Evolutionary conservation across 2,888 invertebrate species (phyloP), one percentile per base, ranked within the genome.

Genomic region (Corbicula japonica): DNA sequence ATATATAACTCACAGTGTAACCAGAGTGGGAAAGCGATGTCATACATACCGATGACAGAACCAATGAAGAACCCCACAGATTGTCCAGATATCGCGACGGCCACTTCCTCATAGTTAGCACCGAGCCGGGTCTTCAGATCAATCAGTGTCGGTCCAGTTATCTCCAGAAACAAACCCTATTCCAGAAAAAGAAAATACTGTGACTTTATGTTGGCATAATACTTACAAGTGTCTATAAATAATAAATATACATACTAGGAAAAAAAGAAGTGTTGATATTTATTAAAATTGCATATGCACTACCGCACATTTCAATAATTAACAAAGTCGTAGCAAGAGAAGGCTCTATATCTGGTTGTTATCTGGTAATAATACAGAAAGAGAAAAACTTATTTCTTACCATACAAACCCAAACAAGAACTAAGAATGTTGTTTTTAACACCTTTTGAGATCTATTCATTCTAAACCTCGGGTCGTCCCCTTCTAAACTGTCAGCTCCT

Each of bases 121-220:
- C 79, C 56, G 0, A 85, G 72, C 18, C 83, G 75, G 21, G 85
- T 74, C 77, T 80, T 86, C 28, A 89, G 70, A 71, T 89, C 88
- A 30, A 84, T 86, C 23, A 88, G 76, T 8, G 88, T 88, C 3
- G 89, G 89, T 2, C 88, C 88, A 0, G 84, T 80, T 1, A 88
- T 82, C 71, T 88, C 88, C 54, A 80, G 32, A 61, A 60, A 83
- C 30, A 89, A 48, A 15, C 88, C 89, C 82, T 82, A 48, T 34
- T 61, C 32, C 23, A n/a, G n/a, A 50, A 10, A 18, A 50, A 10
- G 18, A 50, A 41, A 41, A 12, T 41, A 41, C 41, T 41, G 41
- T 41, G n/a, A n/a, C n/a, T n/a, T n/a, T n/a, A n/a, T n/a, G n/a
- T n/a, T n/a, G n/a, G n/a, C n/a, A n/a, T n/a, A n/a, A n/a, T n/a